A percentile compares a stretch with the other conserved stretches of the same genome.
These are phyloP conservation scores for Stramonita haemastoma DNA, from an alignment of 2,888 invertebrate genomes.

Conservation along the genomic window DNA sequence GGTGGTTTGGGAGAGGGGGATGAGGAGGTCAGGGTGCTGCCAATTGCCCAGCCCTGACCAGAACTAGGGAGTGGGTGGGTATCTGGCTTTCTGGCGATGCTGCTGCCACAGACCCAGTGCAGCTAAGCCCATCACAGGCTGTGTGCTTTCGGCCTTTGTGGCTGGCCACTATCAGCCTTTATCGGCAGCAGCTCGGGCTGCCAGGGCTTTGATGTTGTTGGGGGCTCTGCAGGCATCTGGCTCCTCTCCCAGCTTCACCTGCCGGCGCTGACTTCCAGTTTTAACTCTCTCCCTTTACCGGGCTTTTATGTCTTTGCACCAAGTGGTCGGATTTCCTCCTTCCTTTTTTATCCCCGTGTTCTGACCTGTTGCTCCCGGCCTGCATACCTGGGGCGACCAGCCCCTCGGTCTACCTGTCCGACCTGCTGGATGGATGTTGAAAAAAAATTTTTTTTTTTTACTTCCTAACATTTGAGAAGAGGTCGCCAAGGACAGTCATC, in stretches of 20 bases:
- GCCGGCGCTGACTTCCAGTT: background rate
- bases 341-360: background rate
- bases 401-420: constrained; percentile 1
- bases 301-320: constrained; percentile 33
- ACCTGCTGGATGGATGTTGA: background rate
- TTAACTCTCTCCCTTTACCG: background rate
- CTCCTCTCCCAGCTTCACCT: constrained; percentile 5
- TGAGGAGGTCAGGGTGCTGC: background rate
- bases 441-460: background rate
- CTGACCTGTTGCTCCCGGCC: background rate
- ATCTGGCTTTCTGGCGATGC: background rate
- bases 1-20: background rate
- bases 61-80: background rate
- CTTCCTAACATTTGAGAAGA: background rate
- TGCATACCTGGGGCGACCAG: background rate
- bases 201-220: constrained; percentile 25
- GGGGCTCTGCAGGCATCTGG: constrained; percentile 32
- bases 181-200: background rate
- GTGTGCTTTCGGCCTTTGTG: constrained; percentile 4
- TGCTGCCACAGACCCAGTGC: no score
- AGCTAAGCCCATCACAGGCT: no score
- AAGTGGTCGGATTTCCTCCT: background rate
- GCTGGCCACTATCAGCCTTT: constrained; percentile 24
- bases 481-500: background rate
- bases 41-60: background rate